A percentile compares a stretch with the other conserved stretches of the same genome.
Conservation (phyloP, 2,797 vertebrate species). For the Gallirallus australis region DNA sequence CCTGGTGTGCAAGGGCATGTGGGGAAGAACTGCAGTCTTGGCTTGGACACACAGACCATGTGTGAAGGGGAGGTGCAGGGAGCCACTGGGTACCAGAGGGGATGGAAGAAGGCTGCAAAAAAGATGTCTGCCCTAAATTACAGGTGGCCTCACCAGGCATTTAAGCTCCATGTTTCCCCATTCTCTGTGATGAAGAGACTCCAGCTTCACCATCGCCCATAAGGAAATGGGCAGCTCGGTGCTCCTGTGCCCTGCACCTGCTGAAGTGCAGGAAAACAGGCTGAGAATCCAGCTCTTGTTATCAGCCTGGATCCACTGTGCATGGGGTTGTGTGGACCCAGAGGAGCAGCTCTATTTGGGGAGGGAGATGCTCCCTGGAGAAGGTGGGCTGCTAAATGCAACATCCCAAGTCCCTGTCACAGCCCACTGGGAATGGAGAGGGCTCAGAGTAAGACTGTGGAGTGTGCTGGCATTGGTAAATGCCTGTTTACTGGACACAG, state of each 20-base stretch:
- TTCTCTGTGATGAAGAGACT: not conserved
- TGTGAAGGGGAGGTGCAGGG: not conserved
- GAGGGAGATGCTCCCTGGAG: not conserved
- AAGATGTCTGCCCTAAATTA: not conserved
- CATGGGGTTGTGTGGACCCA: not conserved
- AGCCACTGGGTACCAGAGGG: rapidly evolving
- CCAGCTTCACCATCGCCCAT: not conserved
- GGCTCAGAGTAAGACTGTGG: not conserved
- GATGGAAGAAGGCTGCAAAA: not conserved
- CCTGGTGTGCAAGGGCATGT: not conserved
- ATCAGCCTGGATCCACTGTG: not conserved
- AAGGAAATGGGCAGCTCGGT: not conserved
- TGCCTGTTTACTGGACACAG: not conserved
- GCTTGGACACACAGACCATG: not conserved
- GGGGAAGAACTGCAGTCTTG: not conserved
- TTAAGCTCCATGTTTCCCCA: not conserved
- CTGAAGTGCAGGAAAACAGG: not conserved
- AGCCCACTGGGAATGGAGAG: not conserved
- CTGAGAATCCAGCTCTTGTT: not conserved
- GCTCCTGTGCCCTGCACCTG: too few species aligned
- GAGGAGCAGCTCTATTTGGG: not conserved
- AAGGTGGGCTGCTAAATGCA: not conserved
- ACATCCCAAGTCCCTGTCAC: not conserved
- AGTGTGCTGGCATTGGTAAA: not conserved
- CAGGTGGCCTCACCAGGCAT: not conserved